Base-by-base conservation (phyloP, 1,140 invertebrate genomes). In the Drosophila sechellia region DNA sequence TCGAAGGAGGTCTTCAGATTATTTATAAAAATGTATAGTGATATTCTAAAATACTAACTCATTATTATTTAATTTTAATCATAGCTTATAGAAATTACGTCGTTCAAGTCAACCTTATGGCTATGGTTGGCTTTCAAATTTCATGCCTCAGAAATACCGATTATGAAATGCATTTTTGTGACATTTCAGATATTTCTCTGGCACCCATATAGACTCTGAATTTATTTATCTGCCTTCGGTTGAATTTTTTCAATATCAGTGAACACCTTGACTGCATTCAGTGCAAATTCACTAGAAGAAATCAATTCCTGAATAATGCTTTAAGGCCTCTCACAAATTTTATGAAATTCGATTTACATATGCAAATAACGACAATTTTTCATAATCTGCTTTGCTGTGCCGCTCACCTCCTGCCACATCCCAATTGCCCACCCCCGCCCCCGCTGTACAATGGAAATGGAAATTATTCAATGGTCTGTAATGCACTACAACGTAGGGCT, bases 341-440 rank as follows among this genome's bases (percentile, higher is more conserved):
- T 91, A 90, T 91, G 76, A 84, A 87, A 90, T 89, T 81, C 83
- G 90, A 91, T 91, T 91, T 91, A 91, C 90, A 91, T 91, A 91
- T 91, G 90, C 90, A 91, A 91, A 91, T 91, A 90, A 71, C 66
- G 81, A 74, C 81, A 92, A 92, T 90, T 91, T 92, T 92, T 92
- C 83, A 90, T 92, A 92, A 92, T 92, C 90, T 90, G 77, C 83
- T 86, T 86, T 87, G 75, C 71, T 25, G 43, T 57, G 49, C 48
- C 66, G 60, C 50, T 50, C 64, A 20, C 22, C 27, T 20, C 15
- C 8, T 8, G n/a, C 4, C 48, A 34, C 42, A 37, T 48, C 37
- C 20, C 13, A 5, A 8, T 4, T 10, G 12, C 15, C 13, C 22
- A 17, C 4, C 3, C 45, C 20, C 50, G 8, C 72, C 40, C 56